phyloP scores from a whole-genome alignment of 2,797 vertebrate species.

The Glossophaga mutica region DNA sequence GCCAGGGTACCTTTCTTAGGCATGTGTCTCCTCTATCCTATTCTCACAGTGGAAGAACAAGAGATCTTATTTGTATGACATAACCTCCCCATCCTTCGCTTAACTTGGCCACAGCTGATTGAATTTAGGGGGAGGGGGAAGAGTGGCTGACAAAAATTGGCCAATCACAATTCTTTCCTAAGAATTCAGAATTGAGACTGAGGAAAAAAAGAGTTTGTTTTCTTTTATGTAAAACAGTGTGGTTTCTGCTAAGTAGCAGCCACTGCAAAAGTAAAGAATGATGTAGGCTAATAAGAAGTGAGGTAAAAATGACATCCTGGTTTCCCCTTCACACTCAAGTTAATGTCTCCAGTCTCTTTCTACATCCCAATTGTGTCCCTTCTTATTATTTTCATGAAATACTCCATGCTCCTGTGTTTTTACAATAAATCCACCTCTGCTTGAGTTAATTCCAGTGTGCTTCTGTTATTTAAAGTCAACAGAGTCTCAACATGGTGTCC shows the following conservation, averaged over 20 bases:
- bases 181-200: not conserved
- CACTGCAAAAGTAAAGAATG: not conserved
- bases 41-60: not conserved
- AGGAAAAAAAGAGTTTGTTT: not conserved
- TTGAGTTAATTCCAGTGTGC: not conserved
- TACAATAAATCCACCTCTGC: not conserved
- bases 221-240: not conserved
- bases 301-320: not conserved
- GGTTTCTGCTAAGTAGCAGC: not conserved
- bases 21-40: too few relatives aligned
- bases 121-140: accelerated
- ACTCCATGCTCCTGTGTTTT: not conserved
- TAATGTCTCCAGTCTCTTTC: not conserved
- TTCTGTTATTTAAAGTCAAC: not conserved
- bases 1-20: not conserved
- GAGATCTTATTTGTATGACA: not conserved
- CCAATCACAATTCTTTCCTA: not conserved
- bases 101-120: not conserved
- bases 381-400: not conserved
- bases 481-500: not conserved
- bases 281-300: not conserved
- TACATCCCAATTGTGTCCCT: not conserved
- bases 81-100: not conserved
- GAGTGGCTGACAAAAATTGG: not conserved
- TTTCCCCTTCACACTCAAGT: not conserved